Conservation (phyloP, 2,113 vertebrate genomes). For the Boulengeromyrus knoepffleri region DNA sequence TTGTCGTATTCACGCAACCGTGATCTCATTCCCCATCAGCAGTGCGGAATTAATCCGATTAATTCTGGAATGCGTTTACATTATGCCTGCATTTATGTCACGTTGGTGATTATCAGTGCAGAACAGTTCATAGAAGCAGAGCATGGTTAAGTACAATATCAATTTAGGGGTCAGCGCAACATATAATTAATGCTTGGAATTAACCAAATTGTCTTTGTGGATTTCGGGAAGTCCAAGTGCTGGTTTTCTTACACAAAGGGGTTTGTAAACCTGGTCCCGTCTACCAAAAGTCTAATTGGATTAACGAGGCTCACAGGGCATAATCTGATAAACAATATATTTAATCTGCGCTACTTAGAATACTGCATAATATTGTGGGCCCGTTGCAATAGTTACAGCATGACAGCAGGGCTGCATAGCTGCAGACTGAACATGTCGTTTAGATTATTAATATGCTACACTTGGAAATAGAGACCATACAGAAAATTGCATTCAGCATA, state of each 20-base stretch:
- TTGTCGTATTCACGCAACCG: background rate
- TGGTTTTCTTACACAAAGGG: background rate
- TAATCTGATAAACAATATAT: constrained; percentile 71
- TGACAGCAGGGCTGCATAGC: background rate
- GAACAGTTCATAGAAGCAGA: background rate
- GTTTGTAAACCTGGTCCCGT: constrained; percentile 42
- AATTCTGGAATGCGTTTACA: background rate
- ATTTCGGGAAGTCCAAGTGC: background rate
- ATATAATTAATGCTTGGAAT: background rate
- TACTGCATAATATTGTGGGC: constrained; percentile 28
- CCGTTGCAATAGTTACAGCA: constrained; percentile 10
- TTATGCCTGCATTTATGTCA: background rate
- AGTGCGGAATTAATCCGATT: background rate
- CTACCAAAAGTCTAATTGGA: constrained; percentile 59
- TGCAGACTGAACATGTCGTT: background rate
- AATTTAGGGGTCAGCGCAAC: background rate
- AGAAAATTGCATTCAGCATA: background rate
- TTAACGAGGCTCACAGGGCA: constrained; percentile 68
- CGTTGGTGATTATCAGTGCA: background rate
- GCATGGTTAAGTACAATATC: background rate
- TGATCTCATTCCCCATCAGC: background rate
- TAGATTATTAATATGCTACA: background rate
- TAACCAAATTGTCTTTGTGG: background rate
- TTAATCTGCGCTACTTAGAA: constrained; percentile 65
- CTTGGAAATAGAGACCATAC: background rate